Conservation (phyloP, 1,140 invertebrate genomes). For the Drosophila kanapiae region DNA sequence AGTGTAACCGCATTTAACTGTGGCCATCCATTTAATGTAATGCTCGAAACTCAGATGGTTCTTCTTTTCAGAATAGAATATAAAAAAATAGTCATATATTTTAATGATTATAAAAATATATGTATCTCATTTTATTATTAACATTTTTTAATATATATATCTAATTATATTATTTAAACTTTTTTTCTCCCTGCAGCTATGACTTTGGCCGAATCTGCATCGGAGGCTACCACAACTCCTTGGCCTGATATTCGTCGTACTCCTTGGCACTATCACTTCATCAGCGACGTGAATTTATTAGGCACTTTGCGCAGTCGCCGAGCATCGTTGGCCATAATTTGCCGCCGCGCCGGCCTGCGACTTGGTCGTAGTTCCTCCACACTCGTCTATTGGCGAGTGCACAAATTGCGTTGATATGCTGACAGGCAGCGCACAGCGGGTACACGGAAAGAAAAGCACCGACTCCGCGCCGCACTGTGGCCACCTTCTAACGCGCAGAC, state of each 20-base stretch:
- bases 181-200: constrained; percentile 3
- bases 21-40: neutral
- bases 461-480: neutral
- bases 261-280: constrained; percentile 73
- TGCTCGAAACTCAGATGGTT: too few species aligned
- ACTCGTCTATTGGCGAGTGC: constrained; percentile 76
- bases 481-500: constrained; percentile 67
- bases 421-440: constrained; percentile 75
- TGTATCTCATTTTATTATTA: neutral
- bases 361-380: constrained; percentile 58
- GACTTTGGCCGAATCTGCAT: constrained; percentile 13
- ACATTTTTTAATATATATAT: neutral
- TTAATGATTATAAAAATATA: too few species aligned
- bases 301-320: constrained; percentile 79
- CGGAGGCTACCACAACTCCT: constrained; percentile 33
- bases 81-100: too few species aligned
- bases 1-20: neutral
- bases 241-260: constrained; percentile 30
- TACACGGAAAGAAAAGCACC: constrained; percentile 15
- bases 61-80: too few species aligned
- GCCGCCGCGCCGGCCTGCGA: constrained; percentile 28
- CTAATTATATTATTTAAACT: neutral
- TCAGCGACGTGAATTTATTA: constrained; percentile 83
- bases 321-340: constrained; percentile 79
- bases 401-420: constrained; percentile 83